Evolutionary conservation across 2,888 invertebrate species (phyloP).

Genomic region (Melanargia galathea): DNA sequence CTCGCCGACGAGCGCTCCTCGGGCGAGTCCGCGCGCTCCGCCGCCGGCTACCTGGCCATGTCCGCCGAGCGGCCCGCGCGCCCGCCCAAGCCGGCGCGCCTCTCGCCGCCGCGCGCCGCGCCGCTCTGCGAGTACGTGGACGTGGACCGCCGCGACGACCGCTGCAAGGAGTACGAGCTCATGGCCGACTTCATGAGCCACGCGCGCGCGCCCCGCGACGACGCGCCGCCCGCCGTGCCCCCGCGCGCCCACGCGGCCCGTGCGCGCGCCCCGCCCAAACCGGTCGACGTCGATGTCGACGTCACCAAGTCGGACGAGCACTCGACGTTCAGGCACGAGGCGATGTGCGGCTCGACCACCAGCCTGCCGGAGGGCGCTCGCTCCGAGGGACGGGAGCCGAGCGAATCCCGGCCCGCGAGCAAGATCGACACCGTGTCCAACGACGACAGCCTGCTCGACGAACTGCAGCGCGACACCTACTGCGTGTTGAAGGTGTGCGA

Average conservation of each 20-base stretch:
- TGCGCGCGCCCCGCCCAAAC: constrained; percentile 47
- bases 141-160: constrained; percentile 56
- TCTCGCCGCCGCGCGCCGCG: constrained; percentile 56
- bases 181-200: constrained; percentile 71
- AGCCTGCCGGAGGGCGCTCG: constrained; percentile 44
- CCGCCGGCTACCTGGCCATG: constrained; percentile 76
- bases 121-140: constrained; percentile 59
- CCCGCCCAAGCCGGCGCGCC: constrained; percentile 68
- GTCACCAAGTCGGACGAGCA: constrained; percentile 87
- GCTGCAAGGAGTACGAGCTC: constrained; percentile 72
- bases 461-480: constrained; percentile 68
- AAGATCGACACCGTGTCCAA: constrained; percentile 56
- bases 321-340: constrained; percentile 51
- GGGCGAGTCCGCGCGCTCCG: constrained; percentile 66
- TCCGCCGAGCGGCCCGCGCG: constrained; percentile 66
- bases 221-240: constrained; percentile 63
- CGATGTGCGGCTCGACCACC: constrained; percentile 78
- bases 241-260: constrained; percentile 53
- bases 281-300: constrained; percentile 72
- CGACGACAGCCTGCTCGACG: constrained; percentile 74
- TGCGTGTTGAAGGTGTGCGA: constrained; percentile 72
- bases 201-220: constrained; percentile 51
- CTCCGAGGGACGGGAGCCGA: constrained; percentile 25
- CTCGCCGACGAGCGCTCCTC: constrained; percentile 70
- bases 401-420: constrained; percentile 41